These are phyloP conservation scores for Hypsibius dujardini DNA, from an alignment of 1,140 invertebrate genomes.

Conservation along the genomic window DNA sequence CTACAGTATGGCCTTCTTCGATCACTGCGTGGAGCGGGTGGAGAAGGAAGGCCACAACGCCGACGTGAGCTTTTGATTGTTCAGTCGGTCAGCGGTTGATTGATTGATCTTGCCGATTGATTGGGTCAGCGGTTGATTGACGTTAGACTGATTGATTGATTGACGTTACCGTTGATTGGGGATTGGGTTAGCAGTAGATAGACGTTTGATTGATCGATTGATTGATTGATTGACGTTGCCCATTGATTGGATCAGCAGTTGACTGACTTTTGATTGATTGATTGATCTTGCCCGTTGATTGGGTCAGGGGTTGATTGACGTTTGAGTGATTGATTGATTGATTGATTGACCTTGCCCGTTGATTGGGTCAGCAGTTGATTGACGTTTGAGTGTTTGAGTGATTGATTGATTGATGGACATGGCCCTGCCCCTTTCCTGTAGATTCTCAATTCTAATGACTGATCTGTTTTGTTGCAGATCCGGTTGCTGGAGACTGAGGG, in stretches of 20 bases:
- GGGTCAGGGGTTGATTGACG: background rate
- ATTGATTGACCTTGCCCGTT: background rate
- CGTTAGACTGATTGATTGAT: background rate
- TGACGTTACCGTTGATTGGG: too few relatives aligned
- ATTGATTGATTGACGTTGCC: background rate
- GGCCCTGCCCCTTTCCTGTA: too few relatives aligned
- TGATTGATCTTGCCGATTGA: background rate
- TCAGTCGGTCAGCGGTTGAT: background rate
- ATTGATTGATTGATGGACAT: background rate
- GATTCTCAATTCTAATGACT: too few relatives aligned
- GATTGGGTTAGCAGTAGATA: background rate
- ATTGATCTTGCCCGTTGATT: background rate
- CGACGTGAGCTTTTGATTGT: background rate
- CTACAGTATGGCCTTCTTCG: conserved; percentile 69
- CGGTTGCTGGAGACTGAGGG: conserved; percentile 56
- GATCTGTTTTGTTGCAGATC: conserved; percentile 22
- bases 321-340: background rate
- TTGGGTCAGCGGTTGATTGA: background rate
- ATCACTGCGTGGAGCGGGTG: conserved; percentile 76
- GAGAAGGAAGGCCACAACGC: conserved; percentile 21
- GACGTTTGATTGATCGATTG: background rate
- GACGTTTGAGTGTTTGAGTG: background rate
- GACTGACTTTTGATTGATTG: background rate
- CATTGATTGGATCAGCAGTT: background rate
- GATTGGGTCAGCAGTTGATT: background rate